These are phyloP conservation scores for Sphecodes monilicornis DNA, from an alignment of 2,888 invertebrate genomes.

Conservation along the genomic window DNA sequence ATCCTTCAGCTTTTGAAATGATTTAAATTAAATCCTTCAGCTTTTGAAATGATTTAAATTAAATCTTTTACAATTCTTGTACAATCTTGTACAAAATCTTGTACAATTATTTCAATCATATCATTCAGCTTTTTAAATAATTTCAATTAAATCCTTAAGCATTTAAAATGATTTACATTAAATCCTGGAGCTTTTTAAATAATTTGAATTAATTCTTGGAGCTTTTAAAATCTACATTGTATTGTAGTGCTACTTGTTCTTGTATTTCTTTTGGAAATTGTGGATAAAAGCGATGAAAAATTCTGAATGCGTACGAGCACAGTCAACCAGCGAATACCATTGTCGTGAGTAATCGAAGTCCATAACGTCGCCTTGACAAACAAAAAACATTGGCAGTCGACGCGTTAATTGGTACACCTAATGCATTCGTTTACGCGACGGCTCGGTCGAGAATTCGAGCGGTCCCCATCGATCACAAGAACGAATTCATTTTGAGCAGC, in stretches of 20 bases:
- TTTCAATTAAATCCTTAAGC: too few relatives aligned
- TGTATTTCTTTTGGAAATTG: neutral
- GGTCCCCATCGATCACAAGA: neutral
- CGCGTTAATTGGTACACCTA: neutral
- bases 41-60: too few relatives aligned
- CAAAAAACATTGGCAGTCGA: neutral
- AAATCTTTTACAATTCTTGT: too few relatives aligned
- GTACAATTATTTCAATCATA: too few relatives aligned
- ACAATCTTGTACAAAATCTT: too few relatives aligned
- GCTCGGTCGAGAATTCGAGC: neutral
- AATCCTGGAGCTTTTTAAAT: too few relatives aligned
- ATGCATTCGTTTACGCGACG: neutral
- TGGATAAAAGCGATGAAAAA: neutral
- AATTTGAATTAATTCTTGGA: too few relatives aligned
- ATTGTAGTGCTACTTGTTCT: neutral
- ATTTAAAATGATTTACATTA: too few relatives aligned
- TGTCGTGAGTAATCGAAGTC: neutral
- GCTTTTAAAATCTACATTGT: neutral
- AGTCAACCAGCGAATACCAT: neutral
- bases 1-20: too few relatives aligned
- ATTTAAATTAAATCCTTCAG: too few relatives aligned
- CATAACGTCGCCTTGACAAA: neutral
- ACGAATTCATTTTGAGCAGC: constrained; percentile 16
- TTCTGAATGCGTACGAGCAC: neutral
- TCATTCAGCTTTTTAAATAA: too few relatives aligned